Percentiles rank a stretch among this genome's conserved stretches.
phyloP scores from a whole-genome alignment of 2,888 invertebrate species.

The Ichneumoninae sp. region DNA sequence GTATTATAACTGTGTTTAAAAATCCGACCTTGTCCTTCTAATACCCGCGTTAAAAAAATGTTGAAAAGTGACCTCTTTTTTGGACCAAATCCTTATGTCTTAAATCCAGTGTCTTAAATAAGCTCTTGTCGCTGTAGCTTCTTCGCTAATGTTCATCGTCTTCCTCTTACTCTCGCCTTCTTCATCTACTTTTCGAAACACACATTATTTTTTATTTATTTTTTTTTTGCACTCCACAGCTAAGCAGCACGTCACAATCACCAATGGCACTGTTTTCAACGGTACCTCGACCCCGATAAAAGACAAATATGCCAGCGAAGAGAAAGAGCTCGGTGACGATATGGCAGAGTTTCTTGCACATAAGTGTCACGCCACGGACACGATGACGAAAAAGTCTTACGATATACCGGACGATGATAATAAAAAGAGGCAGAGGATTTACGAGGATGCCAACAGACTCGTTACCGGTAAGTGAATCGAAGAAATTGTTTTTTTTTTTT shows the following conservation, averaged over 20 bases:
- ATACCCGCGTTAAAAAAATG: too few species aligned
- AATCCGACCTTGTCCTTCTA: too few species aligned
- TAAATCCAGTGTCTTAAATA: not conserved
- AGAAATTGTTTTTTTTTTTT: slow-evolving; percentile 11
- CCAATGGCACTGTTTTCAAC: slow-evolving; percentile 83
- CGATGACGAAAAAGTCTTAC: slow-evolving; percentile 80
- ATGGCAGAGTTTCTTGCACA: slow-evolving; percentile 83
- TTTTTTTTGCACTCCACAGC: slow-evolving; percentile 80
- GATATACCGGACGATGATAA: slow-evolving; percentile 79
- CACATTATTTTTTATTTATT: slow-evolving; percentile 55
- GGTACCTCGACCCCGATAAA: slow-evolving; percentile 84
- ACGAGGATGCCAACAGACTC: slow-evolving; percentile 82
- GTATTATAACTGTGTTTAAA: too few species aligned
- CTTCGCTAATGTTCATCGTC: slow-evolving; percentile 11
- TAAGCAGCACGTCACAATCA: slow-evolving; percentile 82
- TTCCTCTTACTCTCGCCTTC: slow-evolving; percentile 1
- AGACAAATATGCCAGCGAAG: slow-evolving; percentile 83
- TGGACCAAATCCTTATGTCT: too few species aligned
- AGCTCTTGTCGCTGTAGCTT: slow-evolving; percentile 14
- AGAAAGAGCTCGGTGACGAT: slow-evolving; percentile 82
- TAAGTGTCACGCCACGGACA: slow-evolving; percentile 79
- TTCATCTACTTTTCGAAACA: slow-evolving; percentile 40
- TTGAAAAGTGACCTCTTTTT: too few species aligned
- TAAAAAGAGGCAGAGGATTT: slow-evolving; percentile 80
- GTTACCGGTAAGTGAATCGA: slow-evolving; percentile 81